A percentile compares a stretch with the other conserved stretches of the same genome.
phyloP scores from a whole-genome alignment of 2,888 invertebrate genomes.

The Leptothorax acervorum region DNA sequence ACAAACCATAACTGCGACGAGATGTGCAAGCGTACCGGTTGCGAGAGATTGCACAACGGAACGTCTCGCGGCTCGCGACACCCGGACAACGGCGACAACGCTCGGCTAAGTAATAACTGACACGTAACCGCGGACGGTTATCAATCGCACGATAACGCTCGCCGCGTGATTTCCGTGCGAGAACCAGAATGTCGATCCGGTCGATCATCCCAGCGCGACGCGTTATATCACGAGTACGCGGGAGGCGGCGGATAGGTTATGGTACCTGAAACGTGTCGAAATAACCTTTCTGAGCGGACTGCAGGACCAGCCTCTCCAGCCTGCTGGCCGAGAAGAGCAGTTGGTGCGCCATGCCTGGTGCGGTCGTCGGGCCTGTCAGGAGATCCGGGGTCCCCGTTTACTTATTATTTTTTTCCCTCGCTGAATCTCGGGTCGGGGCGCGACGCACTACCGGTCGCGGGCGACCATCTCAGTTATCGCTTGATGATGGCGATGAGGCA shows the following conservation, averaged over 20 bases:
- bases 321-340: conserved; percentile 87
- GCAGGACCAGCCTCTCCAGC: conserved; percentile 86
- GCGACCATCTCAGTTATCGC: conserved; percentile 51
- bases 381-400: conserved; percentile 64
- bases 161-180: neutral
- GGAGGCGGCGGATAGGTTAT: conserved; percentile 76
- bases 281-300: conserved; percentile 83
- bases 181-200: neutral
- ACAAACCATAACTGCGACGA: neutral
- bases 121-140: too few species aligned
- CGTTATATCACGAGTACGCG: conserved; percentile 72
- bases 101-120: too few species aligned
- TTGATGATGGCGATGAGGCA: too few species aligned
- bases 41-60: neutral
- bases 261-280: conserved; percentile 84
- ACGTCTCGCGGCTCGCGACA: neutral
- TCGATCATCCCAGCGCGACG: neutral
- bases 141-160: neutral
- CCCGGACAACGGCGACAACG: too few species aligned
- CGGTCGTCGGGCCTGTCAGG: conserved; percentile 40
- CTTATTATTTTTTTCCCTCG: conserved; percentile 4
- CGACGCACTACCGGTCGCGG: conserved; percentile 66
- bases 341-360: conserved; percentile 88
- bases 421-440: conserved; percentile 31
- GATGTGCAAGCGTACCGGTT: neutral